A percentile compares a stretch with the other conserved stretches of the same genome.
These are phyloP conservation scores for Cyphomyrus discorhynchus DNA, from an alignment of 2,113 vertebrate species.

Conservation along the genomic window DNA sequence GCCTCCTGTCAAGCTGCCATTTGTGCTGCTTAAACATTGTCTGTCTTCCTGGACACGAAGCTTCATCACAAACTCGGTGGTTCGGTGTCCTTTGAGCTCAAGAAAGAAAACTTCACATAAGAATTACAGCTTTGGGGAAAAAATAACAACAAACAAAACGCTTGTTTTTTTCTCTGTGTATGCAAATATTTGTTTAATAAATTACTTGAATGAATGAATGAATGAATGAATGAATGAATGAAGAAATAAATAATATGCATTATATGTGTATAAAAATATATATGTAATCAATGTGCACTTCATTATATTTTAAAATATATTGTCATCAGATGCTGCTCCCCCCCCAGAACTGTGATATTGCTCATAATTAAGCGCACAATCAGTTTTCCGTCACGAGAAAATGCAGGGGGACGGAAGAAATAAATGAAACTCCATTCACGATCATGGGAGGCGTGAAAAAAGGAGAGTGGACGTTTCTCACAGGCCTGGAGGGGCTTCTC, in stretches of 20 bases:
- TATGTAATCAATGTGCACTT: not conserved
- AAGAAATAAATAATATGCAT: not conserved
- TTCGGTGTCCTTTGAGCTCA: not conserved
- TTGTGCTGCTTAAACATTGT: not conserved
- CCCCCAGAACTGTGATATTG: not conserved
- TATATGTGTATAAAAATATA: not conserved
- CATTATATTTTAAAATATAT: slow-evolving; percentile 1
- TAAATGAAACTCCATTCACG: slow-evolving; percentile 20
- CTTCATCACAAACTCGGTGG: not conserved
- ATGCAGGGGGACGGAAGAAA: slow-evolving; percentile 20
- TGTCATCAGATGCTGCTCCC: not conserved
- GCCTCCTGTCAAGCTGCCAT: not conserved
- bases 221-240: not conserved
- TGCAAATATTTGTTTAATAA: not conserved
- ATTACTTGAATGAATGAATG: not conserved
- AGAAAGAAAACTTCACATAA: not conserved
- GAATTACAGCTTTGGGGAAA: not conserved
- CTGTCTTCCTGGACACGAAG: not conserved
- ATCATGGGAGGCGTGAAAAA: not conserved
- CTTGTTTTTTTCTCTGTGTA: not conserved
- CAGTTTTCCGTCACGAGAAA: not conserved
- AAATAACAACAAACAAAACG: not conserved
- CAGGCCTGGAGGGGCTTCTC: not conserved
- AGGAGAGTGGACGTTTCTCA: slow-evolving; percentile 5
- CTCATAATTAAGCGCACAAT: slow-evolving; percentile 16